Percentiles rank a stretch among this genome's conserved stretches.
phyloP scores from a whole-genome alignment of 2,888 invertebrate species.

The Ennomos quercinarius region DNA sequence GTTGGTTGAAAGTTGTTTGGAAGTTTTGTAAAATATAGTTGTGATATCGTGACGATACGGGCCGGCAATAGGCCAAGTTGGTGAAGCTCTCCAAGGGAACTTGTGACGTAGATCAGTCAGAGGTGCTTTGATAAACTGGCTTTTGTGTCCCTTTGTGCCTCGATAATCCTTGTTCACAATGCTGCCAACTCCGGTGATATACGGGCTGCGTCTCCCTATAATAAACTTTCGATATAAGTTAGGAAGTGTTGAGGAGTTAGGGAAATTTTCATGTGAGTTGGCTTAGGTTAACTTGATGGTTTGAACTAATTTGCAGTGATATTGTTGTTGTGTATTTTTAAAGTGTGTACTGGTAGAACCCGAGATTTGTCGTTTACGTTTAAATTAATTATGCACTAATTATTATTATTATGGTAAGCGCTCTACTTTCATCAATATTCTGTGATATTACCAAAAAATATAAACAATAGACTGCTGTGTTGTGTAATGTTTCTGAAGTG shows the following conservation, averaged over 20 bases:
- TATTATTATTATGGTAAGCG: too few species aligned
- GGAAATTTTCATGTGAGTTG: slow-evolving; percentile 28
- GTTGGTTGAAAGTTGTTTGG: slow-evolving; percentile 37
- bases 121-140: slow-evolving; percentile 72
- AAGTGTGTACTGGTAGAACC: not conserved
- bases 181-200: slow-evolving; percentile 52
- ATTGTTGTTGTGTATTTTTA: slow-evolving; percentile 2
- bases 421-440: too few species aligned
- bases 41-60: slow-evolving; percentile 46
- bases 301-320: slow-evolving; percentile 20
- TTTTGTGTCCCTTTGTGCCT: slow-evolving; percentile 72
- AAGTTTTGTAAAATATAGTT: slow-evolving; percentile 44
- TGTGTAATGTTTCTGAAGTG: too few species aligned
- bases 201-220: slow-evolving; percentile 54
- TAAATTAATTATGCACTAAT: too few species aligned
- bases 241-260: slow-evolving; percentile 33
- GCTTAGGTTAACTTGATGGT: slow-evolving; percentile 27
- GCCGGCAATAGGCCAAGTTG: slow-evolving; percentile 54
- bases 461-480: too few species aligned
- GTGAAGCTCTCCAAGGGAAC: slow-evolving; percentile 54
- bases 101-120: slow-evolving; percentile 60
- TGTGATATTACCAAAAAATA: too few species aligned
- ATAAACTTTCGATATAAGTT: slow-evolving; percentile 50
- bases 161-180: slow-evolving; percentile 68
- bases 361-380: too few species aligned